These are phyloP conservation scores for Philypnodon macrostomus DNA, from an alignment of 2,797 vertebrate species.

Conservation along the genomic window DNA sequence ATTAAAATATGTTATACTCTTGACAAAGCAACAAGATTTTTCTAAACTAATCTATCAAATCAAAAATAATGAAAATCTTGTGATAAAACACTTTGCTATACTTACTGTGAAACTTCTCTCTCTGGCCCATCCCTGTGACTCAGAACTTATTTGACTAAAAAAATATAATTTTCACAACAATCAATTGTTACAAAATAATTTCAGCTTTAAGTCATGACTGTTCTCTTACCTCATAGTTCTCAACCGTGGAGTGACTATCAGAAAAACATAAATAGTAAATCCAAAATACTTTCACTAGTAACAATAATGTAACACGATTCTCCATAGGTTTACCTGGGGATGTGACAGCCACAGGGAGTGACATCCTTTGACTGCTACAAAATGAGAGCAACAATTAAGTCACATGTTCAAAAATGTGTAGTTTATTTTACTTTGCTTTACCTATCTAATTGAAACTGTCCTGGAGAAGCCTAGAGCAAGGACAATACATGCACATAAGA, in stretches of 20 bases:
- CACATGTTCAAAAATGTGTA: neutral
- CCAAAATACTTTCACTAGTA: neutral
- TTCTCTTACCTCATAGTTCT: constrained; percentile 73
- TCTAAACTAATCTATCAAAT: too few relatives aligned
- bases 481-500: constrained; percentile 16
- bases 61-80: too few relatives aligned
- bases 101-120: constrained; percentile 62
- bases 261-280: constrained; percentile 15
- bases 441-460: constrained; percentile 64
- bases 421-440: constrained; percentile 26
- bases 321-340: constrained; percentile 76
- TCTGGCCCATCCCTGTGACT: constrained; percentile 60
- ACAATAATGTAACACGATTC: neutral
- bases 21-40: too few relatives aligned
- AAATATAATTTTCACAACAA: constrained; percentile 18
- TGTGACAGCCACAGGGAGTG: constrained; percentile 84
- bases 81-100: too few relatives aligned
- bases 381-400: constrained; percentile 3
- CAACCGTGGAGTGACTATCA: constrained; percentile 78
- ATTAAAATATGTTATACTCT: too few relatives aligned
- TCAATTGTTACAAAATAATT: neutral
- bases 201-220: neutral
- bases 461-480: constrained; percentile 66
- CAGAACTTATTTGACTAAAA: constrained; percentile 57
- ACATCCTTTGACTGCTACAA: constrained; percentile 73